Evolutionary conservation across 2,888 invertebrate species (phyloP), one percentile per base, ranked within the genome.

Genomic region (Leptinotarsa haldemani): DNA sequence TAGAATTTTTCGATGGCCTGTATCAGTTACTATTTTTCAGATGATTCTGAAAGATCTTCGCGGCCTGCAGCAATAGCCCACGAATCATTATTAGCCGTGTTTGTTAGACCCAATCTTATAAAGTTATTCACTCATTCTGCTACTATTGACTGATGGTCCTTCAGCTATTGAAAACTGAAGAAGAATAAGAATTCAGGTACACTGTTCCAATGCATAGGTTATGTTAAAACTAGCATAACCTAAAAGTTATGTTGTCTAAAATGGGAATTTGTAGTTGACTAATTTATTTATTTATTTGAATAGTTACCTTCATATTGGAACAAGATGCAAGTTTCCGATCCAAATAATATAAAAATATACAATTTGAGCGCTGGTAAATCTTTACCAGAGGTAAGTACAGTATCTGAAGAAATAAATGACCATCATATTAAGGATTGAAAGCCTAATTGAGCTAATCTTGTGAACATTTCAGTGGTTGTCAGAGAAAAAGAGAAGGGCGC

Each of bases 341-440:
- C 96, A 72, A 98, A 99, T 89, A 95, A 98, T 88, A 94, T 98
- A 53, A 99, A 99, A 90, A 97, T 99, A 78, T 99, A 98, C 86
- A 99, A 99, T 89, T 90, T 99, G 61, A 98, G 97, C 87, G 95
- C 95, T 77, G 98, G 98, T 77, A 99, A 98, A 90, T 96, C 97
- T 46, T 89, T 99, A 77, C 99, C 99, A 77, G 98, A 99, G 89
- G 97, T 97, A 91, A 91, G 92, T 90, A 67, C 65, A 74, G 16
- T 4, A 40, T 40, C 40, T 64, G 16, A 25, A 16, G 20, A n/a
- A 22, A n/a, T 22, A 22, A 63, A 46, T 9, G 9, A 9, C 64
- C 77, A 77, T 74, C 77, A 69, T 70, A 74, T 16, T 22, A n/a
- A 5, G 13, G 40, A 40, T 40, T 40, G 1, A 40, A 40, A 9